phyloP scores from a whole-genome alignment of 2,888 invertebrate genomes.

The Homarus gammarus region DNA sequence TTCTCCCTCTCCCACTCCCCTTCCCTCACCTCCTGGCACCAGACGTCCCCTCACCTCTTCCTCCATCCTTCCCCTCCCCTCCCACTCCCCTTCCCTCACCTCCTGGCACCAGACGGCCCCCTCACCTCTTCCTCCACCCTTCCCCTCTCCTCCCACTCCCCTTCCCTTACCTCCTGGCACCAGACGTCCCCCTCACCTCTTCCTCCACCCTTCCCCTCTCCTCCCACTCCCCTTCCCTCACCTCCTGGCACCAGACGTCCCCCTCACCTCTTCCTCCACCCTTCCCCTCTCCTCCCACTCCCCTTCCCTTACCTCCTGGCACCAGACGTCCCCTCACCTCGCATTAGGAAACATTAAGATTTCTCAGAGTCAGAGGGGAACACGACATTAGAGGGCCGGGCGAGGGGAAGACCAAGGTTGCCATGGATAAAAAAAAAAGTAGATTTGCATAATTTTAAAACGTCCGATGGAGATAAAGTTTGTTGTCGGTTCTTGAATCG shows the following conservation, averaged over 20 bases:
- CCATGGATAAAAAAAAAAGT: neutral
- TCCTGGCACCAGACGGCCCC: no score
- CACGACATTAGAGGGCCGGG: constrained; percentile 3
- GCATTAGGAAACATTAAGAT: constrained; percentile 42
- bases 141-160: neutral
- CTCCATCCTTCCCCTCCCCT: no score
- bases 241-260: no score
- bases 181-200: neutral
- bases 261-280: no score
- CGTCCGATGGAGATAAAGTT: neutral
- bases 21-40: neutral
- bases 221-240: no score
- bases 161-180: neutral
- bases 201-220: no score
- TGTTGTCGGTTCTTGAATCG: neutral
- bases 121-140: no score
- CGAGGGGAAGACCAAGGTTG: neutral
- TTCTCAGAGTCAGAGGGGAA: constrained; percentile 35
- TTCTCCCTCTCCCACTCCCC: neutral
- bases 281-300: no score
- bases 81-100: no score
- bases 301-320: no score
- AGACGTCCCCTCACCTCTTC: neutral
- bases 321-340: constrained; percentile 3
- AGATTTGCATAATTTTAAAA: neutral